Evolutionary conservation across 2,888 invertebrate species (phyloP).

Genomic region (Phasia obesa): DNA sequence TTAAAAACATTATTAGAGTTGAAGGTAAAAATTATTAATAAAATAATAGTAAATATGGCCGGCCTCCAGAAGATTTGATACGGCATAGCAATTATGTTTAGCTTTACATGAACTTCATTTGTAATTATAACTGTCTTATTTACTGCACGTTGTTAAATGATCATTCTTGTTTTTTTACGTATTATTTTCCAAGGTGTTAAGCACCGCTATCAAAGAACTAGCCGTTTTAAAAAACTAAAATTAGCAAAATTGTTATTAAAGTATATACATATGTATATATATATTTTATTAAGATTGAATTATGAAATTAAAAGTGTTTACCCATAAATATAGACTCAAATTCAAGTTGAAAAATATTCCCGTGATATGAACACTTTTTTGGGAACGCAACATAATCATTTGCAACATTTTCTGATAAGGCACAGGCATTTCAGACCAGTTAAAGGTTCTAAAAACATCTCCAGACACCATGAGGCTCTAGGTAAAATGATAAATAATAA

Average conservation of each 20-base stretch:
- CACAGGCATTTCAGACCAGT: constrained; percentile 36
- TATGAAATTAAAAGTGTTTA: too few species aligned
- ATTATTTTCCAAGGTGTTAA: constrained; percentile 12
- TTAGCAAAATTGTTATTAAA: neutral
- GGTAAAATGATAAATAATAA: too few species aligned
- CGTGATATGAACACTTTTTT: constrained; percentile 23
- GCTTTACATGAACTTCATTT: too few species aligned
- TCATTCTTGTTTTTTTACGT: too few species aligned
- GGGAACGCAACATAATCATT: constrained; percentile 58
- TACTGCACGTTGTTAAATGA: too few species aligned
- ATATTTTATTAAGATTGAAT: neutral
- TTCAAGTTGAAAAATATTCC: constrained; percentile 61
- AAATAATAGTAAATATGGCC: too few species aligned
- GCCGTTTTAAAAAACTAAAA: constrained; percentile 57
- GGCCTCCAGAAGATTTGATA: too few species aligned
- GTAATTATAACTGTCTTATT: too few species aligned
- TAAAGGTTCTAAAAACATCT: constrained; percentile 27
- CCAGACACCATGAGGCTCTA: constrained; percentile 20
- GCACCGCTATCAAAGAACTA: constrained; percentile 45
- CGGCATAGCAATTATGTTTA: too few species aligned
- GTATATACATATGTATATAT: neutral
- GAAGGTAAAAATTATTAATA: too few species aligned
- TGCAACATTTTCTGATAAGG: constrained; percentile 39
- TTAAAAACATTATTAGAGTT: too few species aligned
- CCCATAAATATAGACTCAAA: constrained; percentile 57